Evolutionary conservation across 1,140 invertebrate species (phyloP), one percentile per base, ranked within the genome.

Genomic region (Caenorhabditis briggsae): DNA sequence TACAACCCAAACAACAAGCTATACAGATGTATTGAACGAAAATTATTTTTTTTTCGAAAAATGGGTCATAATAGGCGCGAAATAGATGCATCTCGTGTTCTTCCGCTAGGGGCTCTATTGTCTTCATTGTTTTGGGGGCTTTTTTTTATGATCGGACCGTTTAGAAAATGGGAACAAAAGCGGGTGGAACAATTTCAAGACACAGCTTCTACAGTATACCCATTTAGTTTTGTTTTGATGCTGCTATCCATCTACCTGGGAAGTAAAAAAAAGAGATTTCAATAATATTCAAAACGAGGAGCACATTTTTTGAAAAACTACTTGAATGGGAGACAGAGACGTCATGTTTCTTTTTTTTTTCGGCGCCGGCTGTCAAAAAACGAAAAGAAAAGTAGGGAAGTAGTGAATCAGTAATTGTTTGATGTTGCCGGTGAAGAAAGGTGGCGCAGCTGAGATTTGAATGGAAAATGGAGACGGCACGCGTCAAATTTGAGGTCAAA

Each of bases 401-500:
- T 20, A 41, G 59, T 61, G 82, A 83, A 83, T 83, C 82, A 59
- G 82, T 59, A 56, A 83, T 61, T 61, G 58, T 83, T 59, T 61
- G 55, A 83, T 83, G 53, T 83, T 46, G 55, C 53, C 82, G 78
- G 55, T 46, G 18, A 18, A 50, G 78, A 56, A 82, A 59, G 55
- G 82, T 59, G n/a, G 33, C 78, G 41, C 78, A 41, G 58, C 55
- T 23, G 82, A 43, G 58, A 59, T 59, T 83, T 61, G 82, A 83
- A 61, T 59, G 59, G 59, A 61, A 61, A 53, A 61, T 3, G 18
- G 46, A 78, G 70, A 78, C 46, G 70, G 50, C 70, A 78, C 70
- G 70, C 70, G 70, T 78, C 70, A 78, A 78, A 78, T 78, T 78
- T 78, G 70, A 78, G 70, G 70, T 78, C 70, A 78, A 78, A 78